phyloP scores from a whole-genome alignment of 2,797 vertebrate genomes.

The Xiphophorus birchmanni region DNA sequence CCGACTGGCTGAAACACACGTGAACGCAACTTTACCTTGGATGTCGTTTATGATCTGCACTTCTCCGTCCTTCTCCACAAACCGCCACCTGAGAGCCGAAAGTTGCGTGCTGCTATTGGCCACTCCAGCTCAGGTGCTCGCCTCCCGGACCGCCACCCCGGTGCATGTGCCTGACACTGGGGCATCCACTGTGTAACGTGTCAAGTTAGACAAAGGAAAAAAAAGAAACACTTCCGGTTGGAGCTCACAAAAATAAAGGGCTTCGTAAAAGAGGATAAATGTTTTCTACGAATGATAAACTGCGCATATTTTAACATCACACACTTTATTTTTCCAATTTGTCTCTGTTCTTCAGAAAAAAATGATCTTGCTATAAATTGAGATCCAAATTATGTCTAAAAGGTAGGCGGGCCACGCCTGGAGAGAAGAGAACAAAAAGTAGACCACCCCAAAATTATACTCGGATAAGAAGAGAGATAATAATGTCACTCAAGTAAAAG shows the following conservation, averaged over 20 bases:
- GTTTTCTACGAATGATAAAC: too few relatives aligned
- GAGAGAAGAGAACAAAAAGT: background rate
- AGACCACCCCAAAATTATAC: background rate
- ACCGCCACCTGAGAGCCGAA: constrained; percentile 19
- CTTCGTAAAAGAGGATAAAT: background rate
- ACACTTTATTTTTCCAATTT: background rate
- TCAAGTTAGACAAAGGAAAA: background rate
- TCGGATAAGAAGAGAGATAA: background rate
- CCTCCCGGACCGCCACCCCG: constrained; percentile 51
- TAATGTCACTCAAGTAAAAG: background rate
- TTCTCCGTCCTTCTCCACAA: constrained; percentile 7
- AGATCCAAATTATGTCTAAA: background rate
- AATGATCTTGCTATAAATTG: background rate
- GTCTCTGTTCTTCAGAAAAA: background rate
- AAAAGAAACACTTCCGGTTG: constrained; percentile 14
- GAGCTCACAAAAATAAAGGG: constrained; percentile 50
- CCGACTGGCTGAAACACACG: background rate
- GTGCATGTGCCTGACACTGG: constrained; percentile 40
- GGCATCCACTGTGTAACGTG: constrained; percentile 10
- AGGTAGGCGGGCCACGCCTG: background rate
- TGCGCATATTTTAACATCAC: background rate
- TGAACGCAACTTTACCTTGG: constrained; percentile 26
- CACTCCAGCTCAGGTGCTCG: constrained; percentile 31
- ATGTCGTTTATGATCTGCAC: background rate
- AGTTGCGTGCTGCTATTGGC: constrained; percentile 26